Evolutionary conservation across 2,888 invertebrate species (phyloP), one percentile per base, ranked within the genome.

Genomic region (Cyrtodaria siliqua): DNA sequence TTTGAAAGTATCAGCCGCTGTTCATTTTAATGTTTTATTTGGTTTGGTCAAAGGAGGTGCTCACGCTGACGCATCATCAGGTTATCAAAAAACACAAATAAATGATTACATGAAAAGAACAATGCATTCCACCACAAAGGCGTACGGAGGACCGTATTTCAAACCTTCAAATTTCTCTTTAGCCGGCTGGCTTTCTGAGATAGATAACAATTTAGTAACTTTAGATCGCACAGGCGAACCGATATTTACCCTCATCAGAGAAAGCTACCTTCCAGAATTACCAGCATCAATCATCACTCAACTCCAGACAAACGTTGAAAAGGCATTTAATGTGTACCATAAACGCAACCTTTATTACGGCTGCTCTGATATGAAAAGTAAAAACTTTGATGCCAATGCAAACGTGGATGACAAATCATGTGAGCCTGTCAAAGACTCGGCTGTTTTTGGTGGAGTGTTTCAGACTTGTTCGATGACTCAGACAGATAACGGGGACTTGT

Each of bases 401-500:
- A 80, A 80, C 26, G 38, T 73, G 24, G 75, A 72, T 33, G 67
- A 71, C 14, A 50, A 56, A 14, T 27, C 56, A 9, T 79, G 79
- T 56, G 38, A 50, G 1, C 24, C 20, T 2, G 29, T 59, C 14
- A 33, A 38, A 18, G 67, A 47, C 27, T 59, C 67, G 4, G 57
- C 52, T 18, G 60, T n/a, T 14, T 76, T 79, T 50, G 79, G 79
- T 4, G 79, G 79, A 2, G 55, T 72, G 2, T 79, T 63, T 49
- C 79, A 79, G 52, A 68, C 69, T 2, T 78, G 78, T 29, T 6
- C 33, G 20, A 49, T 63, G 49, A 14, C 18, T 2, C 18, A 29
- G 20, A 9, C 55, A 6, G 57, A 66, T 56, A 49, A 42, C 24
- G 66, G 57, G 20, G 26, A 66, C 16, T 12, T 57, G 20, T 66